phyloP scores from a whole-genome alignment of 2,797 vertebrate species.

The Sebastes miniatus region DNA sequence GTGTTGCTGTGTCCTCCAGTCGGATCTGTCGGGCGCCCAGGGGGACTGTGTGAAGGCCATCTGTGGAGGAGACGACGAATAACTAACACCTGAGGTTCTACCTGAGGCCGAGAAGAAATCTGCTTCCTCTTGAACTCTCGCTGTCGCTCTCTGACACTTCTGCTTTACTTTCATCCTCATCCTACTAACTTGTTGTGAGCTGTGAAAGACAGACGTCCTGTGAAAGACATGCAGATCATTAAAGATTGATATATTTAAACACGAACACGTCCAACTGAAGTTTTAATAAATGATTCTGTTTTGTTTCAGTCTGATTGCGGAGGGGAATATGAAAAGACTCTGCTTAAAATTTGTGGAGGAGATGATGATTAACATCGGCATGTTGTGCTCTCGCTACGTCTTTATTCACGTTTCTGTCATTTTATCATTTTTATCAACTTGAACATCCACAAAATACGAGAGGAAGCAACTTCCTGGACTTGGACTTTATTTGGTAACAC shows the following conservation, averaged over 20 bases:
- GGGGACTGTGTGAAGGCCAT: slow-evolving; percentile 57
- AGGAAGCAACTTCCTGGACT: neutral
- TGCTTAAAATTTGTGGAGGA: slow-evolving; percentile 42
- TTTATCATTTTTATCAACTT: neutral
- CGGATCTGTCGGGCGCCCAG: slow-evolving; percentile 41
- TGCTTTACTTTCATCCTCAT: neutral
- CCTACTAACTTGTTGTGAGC: neutral
- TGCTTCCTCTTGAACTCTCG: neutral
- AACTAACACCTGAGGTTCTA: neutral
- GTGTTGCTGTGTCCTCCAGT: slow-evolving; percentile 47
- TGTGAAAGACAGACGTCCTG: neutral
- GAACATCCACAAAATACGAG: neutral
- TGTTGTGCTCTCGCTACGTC: neutral
- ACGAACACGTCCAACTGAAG: neutral
- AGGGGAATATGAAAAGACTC: slow-evolving; percentile 24
- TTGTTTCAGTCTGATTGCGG: slow-evolving; percentile 39
- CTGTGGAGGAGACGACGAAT: slow-evolving; percentile 71
- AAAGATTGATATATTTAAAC: neutral
- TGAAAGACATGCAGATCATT: neutral
- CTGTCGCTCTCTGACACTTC: neutral
- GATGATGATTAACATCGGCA: slow-evolving; percentile 11
- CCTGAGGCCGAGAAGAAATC: neutral
- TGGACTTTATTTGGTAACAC: neutral
- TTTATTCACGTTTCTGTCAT: neutral
- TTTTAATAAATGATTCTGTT: slow-evolving; percentile 2